A percentile compares a stretch with the other conserved stretches of the same genome.
These are phyloP conservation scores for Chrysolina americana DNA, from an alignment of 2,888 invertebrate species.

Conservation along the genomic window DNA sequence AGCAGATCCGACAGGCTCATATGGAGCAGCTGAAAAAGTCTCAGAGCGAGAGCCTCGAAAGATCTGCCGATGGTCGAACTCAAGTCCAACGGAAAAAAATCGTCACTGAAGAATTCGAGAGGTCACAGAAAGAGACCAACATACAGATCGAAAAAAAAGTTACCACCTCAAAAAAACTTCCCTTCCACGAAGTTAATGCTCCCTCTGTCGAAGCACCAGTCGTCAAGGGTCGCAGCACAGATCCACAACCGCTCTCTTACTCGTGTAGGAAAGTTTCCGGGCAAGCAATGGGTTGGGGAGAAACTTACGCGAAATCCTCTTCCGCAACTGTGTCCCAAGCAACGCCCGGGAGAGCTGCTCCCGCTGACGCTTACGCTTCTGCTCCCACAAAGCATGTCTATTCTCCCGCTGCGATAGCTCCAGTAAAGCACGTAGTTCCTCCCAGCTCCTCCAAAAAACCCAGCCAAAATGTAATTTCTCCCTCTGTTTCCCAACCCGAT, in stretches of 20 bases:
- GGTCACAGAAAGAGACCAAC: slow-evolving; percentile 76
- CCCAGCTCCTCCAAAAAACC: slow-evolving; percentile 59
- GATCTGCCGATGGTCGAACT: slow-evolving; percentile 63
- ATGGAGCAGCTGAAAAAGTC: slow-evolving; percentile 57
- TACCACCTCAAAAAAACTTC: slow-evolving; percentile 49
- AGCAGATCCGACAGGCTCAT: slow-evolving; percentile 59
- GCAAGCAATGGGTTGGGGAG: slow-evolving; percentile 7
- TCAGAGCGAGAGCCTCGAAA: slow-evolving; percentile 57
- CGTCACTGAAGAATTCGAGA: slow-evolving; percentile 79
- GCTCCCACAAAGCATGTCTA: slow-evolving; percentile 49
- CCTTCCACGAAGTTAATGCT: slow-evolving; percentile 60
- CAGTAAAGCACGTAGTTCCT: slow-evolving; percentile 58
- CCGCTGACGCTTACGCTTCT: slow-evolving; percentile 24
- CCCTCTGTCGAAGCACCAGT: slow-evolving; percentile 55
- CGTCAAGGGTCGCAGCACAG: slow-evolving; percentile 63
- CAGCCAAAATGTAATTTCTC: slow-evolving; percentile 62
- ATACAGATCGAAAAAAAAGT: slow-evolving; percentile 75
- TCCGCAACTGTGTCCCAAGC: slow-evolving; percentile 9
- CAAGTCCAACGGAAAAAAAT: slow-evolving; percentile 77
- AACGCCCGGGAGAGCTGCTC: slow-evolving; percentile 3
- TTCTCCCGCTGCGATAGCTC: slow-evolving; percentile 55
- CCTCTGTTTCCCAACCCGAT: slow-evolving; percentile 69
- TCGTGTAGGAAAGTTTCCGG: slow-evolving; percentile 8
- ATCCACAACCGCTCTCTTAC: slow-evolving; percentile 61
- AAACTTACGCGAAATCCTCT: slow-evolving; percentile 18